A percentile compares a stretch with the other conserved stretches of the same genome.
phyloP scores from a whole-genome alignment of 2,113 vertebrate genomes.

The Sardina pilchardus region DNA sequence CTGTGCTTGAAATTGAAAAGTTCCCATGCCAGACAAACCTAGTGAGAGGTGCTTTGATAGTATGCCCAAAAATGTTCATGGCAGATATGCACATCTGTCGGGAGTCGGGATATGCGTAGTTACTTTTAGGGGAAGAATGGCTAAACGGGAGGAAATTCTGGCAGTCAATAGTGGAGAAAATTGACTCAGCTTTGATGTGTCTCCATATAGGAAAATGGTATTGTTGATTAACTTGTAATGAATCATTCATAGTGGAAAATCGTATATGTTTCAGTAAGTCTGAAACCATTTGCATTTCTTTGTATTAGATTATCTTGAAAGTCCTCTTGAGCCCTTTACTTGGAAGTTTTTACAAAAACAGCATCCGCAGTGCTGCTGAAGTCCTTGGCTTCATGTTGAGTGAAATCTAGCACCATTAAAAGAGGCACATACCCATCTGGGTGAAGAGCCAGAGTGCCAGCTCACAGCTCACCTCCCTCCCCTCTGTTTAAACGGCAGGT shows the following conservation, averaged over 20 bases:
- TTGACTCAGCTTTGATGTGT: slow-evolving; percentile 56
- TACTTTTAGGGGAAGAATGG: slow-evolving; percentile 31
- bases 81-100: slow-evolving; percentile 30
- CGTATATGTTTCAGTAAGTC: slow-evolving; percentile 24
- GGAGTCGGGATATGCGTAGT: slow-evolving; percentile 26
- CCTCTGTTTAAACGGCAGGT: background rate
- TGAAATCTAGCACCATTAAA: slow-evolving; percentile 15
- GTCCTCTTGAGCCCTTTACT: background rate
- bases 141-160: slow-evolving; percentile 55
- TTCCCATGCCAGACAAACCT: background rate
- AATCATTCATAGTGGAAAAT: slow-evolving; percentile 25
- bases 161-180: slow-evolving; percentile 57
- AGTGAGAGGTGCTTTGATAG: slow-evolving; percentile 37
- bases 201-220: slow-evolving; percentile 48
- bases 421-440: background rate
- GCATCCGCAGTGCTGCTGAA: background rate
- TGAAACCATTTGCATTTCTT: background rate
- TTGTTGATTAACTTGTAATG: slow-evolving; percentile 37
- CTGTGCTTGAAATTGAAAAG: background rate
- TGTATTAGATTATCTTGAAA: background rate
- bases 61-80: slow-evolving; percentile 41
- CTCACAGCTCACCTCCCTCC: background rate
- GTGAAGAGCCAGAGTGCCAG: background rate
- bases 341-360: slow-evolving; percentile 2
- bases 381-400: background rate